These are phyloP conservation scores for Mus caroli DNA, from an alignment of 2,797 vertebrate species.

Conservation along the genomic window DNA sequence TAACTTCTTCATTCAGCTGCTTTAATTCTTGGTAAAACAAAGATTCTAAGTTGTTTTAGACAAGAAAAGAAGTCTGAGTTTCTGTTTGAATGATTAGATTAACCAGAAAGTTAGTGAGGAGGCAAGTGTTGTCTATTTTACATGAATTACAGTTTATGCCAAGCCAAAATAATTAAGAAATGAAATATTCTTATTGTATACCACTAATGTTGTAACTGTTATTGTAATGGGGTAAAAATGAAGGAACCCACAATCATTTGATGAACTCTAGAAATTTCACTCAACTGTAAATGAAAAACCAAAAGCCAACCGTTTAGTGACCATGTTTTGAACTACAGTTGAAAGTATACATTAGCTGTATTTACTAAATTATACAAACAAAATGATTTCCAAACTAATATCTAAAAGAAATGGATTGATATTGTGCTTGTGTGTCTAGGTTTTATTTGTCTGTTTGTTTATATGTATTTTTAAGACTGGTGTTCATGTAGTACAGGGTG, in stretches of 20 bases:
- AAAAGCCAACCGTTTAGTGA: conserved; percentile 30
- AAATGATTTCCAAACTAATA: conserved; percentile 17
- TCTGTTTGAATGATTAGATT: conserved; percentile 45
- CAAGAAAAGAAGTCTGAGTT: conserved; percentile 19
- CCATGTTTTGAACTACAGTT: conserved; percentile 60
- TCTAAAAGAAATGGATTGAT: conserved; percentile 10
- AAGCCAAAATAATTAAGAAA: conserved; percentile 49
- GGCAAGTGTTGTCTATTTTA: background rate
- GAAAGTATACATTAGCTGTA: conserved; percentile 25
- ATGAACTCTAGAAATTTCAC: conserved; percentile 51
- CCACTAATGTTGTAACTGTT: background rate
- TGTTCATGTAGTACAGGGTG: background rate
- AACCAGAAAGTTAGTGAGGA: background rate
- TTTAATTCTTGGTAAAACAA: conserved; percentile 50
- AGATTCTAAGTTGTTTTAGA: conserved; percentile 44
- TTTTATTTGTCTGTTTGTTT: background rate
- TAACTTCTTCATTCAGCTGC: background rate
- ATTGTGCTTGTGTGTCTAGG: background rate
- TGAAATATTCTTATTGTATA: conserved; percentile 29
- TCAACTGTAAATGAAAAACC: background rate
- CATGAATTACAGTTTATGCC: background rate
- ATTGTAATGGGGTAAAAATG: conserved; percentile 17
- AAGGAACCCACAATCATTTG: conserved; percentile 51
- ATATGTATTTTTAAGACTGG: background rate
- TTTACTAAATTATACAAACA: conserved; percentile 36